These are phyloP conservation scores for Ophiothrix spiculata DNA, from an alignment of 35 echinoderm and acorn worm species.

Conservation along the genomic window DNA sequence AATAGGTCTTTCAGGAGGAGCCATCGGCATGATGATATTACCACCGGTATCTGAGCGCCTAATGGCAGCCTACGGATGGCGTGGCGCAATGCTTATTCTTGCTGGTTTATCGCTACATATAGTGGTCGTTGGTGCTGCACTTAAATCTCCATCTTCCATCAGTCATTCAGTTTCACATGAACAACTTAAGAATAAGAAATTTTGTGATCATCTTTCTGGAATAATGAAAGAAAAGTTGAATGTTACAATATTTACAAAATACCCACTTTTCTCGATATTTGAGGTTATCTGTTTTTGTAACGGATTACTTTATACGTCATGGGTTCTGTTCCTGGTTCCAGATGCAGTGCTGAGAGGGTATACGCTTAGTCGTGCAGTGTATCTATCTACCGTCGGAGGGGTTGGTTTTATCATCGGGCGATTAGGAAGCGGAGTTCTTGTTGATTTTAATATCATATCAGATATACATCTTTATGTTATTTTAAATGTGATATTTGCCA, in stretches of 20 bases:
- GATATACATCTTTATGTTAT: not conserved
- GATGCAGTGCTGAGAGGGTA: not conserved
- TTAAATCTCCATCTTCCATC: not conserved
- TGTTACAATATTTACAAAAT: not conserved
- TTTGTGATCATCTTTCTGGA: not conserved
- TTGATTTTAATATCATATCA: not conserved
- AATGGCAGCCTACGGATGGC: slow-evolving; percentile 8
- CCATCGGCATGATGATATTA: slow-evolving; percentile 5
- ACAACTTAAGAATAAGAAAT: not conserved
- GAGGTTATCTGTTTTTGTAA: not conserved
- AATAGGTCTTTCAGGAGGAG: slow-evolving; percentile 1
- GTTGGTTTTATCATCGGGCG: not conserved
- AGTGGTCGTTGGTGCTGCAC: not conserved
- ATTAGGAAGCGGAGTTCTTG: not conserved
- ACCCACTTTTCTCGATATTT: slow-evolving; percentile 1
- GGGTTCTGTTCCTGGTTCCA: not conserved
- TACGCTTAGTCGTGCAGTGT: not conserved
- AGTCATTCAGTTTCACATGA: not conserved
- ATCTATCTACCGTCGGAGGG: not conserved
- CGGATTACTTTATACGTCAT: not conserved
- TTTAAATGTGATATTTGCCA: not conserved
- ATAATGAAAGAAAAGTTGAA: not conserved
- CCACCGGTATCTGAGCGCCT: slow-evolving; percentile 3
- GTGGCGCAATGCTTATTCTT: not conserved
- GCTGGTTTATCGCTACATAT: not conserved